These are phyloP conservation scores for Microctonus hyperodae DNA, from an alignment of 2,888 invertebrate species.

Conservation along the genomic window DNA sequence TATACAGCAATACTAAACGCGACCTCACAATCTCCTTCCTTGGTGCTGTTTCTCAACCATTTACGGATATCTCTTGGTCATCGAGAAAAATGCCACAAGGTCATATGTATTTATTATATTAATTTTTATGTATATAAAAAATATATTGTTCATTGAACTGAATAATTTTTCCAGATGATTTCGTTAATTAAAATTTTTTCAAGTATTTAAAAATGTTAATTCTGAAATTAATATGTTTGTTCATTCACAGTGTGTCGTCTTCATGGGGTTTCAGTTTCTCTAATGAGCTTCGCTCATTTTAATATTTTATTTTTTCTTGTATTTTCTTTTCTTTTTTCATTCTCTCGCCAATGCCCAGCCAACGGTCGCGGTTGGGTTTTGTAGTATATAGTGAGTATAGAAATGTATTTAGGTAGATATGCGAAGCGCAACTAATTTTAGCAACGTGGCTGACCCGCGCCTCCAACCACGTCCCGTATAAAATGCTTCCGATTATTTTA, in stretches of 20 bases:
- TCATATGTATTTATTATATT: conserved; percentile 12
- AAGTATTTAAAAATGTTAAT: not conserved
- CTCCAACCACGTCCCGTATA: conserved; percentile 48
- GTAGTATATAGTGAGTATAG: conserved; percentile 41
- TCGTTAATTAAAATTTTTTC: too few relatives aligned
- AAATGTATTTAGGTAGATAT: conserved; percentile 58
- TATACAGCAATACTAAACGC: too few relatives aligned
- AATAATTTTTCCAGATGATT: not conserved
- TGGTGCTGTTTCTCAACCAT: conserved; percentile 39
- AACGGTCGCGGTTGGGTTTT: conserved; percentile 34
- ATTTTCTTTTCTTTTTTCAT: not conserved
- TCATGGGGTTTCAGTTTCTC: not conserved
- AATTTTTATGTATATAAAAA: not conserved
- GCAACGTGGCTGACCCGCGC: conserved; percentile 52
- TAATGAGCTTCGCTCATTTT: not conserved
- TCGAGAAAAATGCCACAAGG: conserved; percentile 33
- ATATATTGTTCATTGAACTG: not conserved
- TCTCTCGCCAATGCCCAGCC: conserved; percentile 46
- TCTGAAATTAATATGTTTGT: not conserved
- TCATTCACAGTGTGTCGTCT: not conserved
- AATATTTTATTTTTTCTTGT: not conserved
- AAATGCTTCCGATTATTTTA: conserved; percentile 59
- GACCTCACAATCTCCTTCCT: conserved; percentile 23
- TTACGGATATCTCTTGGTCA: conserved; percentile 40
- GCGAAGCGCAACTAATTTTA: conserved; percentile 56